Conservation (phyloP, 2,888 invertebrate genomes). For the Lasioglossum malachurum region DNA sequence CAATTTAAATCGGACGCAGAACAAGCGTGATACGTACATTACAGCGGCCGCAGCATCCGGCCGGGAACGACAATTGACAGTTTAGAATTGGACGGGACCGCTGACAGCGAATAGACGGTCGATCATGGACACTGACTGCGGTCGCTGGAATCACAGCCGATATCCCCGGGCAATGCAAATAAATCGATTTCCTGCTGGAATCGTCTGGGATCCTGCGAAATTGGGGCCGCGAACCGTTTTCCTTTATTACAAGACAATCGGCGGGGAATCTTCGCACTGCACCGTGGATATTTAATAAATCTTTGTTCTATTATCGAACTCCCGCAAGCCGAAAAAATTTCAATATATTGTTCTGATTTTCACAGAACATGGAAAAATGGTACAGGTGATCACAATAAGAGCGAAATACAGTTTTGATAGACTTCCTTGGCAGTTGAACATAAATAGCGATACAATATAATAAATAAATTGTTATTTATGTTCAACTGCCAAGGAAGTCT, state of each 20-base stretch:
- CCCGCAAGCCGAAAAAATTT: not conserved
- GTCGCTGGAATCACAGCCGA: constrained; percentile 50
- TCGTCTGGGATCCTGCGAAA: not conserved
- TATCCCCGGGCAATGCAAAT: constrained; percentile 43
- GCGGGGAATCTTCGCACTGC: not conserved
- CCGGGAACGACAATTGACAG: constrained; percentile 66
- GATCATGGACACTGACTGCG: constrained; percentile 66
- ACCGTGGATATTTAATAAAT: not conserved
- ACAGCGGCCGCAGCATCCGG: constrained; percentile 41
- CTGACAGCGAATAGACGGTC: constrained; percentile 67
- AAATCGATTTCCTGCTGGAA: constrained; percentile 37
- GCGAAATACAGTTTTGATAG: not conserved
- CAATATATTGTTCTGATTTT: not conserved
- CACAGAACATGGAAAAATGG: not conserved
- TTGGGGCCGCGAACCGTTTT: not conserved
- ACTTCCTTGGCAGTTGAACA: not conserved
- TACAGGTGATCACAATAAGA: not conserved
- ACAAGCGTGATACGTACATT: constrained; percentile 42
- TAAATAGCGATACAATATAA: not conserved
- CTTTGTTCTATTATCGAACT: not conserved
- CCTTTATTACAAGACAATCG: not conserved
- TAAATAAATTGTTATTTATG: no score
- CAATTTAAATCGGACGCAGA: constrained; percentile 50
- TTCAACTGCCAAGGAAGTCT: no score
- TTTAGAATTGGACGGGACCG: constrained; percentile 64